Conservation (phyloP, 2,797 vertebrate genomes). For the Phataginus tricuspis region DNA sequence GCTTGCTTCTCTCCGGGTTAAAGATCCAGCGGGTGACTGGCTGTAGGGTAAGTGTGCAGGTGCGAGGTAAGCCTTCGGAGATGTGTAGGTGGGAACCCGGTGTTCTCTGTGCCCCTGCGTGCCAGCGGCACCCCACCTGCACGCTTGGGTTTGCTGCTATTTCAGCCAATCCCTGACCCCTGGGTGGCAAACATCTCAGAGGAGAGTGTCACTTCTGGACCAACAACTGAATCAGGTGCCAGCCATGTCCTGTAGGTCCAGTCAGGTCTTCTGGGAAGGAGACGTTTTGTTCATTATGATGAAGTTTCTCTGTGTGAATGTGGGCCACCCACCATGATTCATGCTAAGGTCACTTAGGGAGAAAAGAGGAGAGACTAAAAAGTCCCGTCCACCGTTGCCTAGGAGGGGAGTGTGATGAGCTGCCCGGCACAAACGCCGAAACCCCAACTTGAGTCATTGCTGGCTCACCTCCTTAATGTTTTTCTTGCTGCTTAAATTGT, state of each 20-base stretch:
- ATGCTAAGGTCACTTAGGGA: background rate
- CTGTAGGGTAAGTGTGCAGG: accelerated
- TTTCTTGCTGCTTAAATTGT: background rate
- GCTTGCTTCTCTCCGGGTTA: background rate
- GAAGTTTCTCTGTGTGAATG: background rate
- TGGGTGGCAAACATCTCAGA: background rate
- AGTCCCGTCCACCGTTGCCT: accelerated
- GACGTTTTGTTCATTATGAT: background rate
- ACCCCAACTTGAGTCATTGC: accelerated
- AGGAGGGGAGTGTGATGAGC: accelerated
- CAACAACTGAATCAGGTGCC: accelerated
- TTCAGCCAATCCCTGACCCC: background rate
- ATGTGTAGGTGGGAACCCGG: background rate
- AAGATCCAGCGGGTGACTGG: background rate
- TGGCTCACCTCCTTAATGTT: background rate
- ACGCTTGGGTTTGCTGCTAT: background rate
- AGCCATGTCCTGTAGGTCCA: background rate
- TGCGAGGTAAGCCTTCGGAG: accelerated
- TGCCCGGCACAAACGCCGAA: accelerated
- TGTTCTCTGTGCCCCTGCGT: background rate
- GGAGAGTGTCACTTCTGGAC: too few relatives aligned
- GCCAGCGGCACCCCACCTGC: accelerated
- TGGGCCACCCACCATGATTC: background rate
- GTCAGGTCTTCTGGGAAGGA: background rate
- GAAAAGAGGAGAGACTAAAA: background rate